A percentile compares a stretch with the other conserved stretches of the same genome.
These are phyloP conservation scores for Fragum sueziense DNA, from an alignment of 2,888 invertebrate genomes.

Conservation along the genomic window DNA sequence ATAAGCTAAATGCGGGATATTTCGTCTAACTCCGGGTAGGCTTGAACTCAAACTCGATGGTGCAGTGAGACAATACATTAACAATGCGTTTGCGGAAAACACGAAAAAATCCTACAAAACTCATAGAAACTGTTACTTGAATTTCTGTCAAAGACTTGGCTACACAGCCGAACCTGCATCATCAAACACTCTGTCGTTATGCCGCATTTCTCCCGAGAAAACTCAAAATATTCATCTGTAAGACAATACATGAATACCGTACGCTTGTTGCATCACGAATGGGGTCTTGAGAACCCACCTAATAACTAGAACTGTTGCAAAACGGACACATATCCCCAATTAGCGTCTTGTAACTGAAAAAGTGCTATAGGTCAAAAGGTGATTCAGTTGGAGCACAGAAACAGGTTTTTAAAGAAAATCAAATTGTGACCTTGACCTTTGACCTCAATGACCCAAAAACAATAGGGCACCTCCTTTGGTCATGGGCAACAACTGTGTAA, in stretches of 20 bases:
- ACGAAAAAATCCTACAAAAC: conserved; percentile 38
- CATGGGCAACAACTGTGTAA: too few species aligned
- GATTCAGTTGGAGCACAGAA: too few species aligned
- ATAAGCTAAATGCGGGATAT: conserved; percentile 20
- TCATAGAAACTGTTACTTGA: conserved; percentile 36
- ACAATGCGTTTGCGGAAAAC: conserved; percentile 6
- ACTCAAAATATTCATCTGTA: conserved; percentile 31
- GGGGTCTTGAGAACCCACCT: conserved; percentile 36
- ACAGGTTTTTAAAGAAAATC: too few species aligned
- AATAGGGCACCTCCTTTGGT: too few species aligned
- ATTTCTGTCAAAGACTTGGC: conserved; percentile 20
- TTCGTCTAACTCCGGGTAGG: conserved; percentile 12
- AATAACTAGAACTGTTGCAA: too few species aligned
- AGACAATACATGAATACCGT: conserved; percentile 41
- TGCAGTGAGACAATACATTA: not conserved
- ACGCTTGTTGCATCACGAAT: conserved; percentile 40
- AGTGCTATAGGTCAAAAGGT: too few species aligned
- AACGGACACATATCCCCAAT: too few species aligned
- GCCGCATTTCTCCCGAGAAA: conserved; percentile 23
- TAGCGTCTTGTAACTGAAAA: too few species aligned
- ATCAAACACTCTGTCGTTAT: conserved; percentile 30
- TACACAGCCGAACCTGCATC: conserved; percentile 25
- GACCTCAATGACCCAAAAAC: too few species aligned
- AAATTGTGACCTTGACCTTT: too few species aligned
- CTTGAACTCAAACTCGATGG: conserved; percentile 20